These are phyloP conservation scores for Iguana delicatissima DNA, from an alignment of 2,797 vertebrate genomes.

Conservation along the genomic window DNA sequence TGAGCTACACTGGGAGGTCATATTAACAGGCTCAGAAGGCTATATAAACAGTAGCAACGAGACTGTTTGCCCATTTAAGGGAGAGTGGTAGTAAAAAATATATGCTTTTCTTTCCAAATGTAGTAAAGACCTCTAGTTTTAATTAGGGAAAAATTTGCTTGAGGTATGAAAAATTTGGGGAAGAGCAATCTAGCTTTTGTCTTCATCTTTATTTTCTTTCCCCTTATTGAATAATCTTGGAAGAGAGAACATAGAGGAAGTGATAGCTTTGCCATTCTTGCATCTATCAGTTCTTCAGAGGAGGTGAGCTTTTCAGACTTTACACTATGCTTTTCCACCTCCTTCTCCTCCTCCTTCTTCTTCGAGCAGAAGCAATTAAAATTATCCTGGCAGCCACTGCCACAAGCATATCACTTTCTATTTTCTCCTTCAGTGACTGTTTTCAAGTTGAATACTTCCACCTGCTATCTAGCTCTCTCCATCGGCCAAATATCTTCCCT, in stretches of 20 bases:
- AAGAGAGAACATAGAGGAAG: not conserved
- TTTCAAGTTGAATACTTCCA: not conserved
- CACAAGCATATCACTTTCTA: not conserved
- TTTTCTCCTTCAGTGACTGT: conserved; percentile 18
- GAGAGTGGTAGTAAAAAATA: not conserved
- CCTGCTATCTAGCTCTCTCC: rapidly evolving
- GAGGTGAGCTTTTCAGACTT: not conserved
- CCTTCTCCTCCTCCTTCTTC: not conserved
- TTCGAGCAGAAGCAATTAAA: conserved; percentile 25
- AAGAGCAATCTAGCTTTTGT: not conserved
- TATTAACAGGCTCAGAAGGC: not conserved
- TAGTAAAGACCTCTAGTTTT: not conserved
- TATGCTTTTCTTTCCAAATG: not conserved
- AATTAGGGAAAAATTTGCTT: not conserved
- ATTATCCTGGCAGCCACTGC: conserved; percentile 20
- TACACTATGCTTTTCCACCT: not conserved
- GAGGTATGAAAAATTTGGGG: not conserved
- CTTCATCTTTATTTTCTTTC: rapidly evolving
- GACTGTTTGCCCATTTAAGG: not conserved
- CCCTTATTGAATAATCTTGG: conserved; percentile 12
- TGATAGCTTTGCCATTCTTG: not conserved
- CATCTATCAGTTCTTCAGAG: not conserved
- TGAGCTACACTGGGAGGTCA: not conserved
- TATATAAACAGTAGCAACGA: not conserved
- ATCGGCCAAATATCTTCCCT: conserved; percentile 1